A percentile compares a stretch with the other conserved stretches of the same genome.
phyloP scores from a whole-genome alignment of 1,140 invertebrate genomes.

The Drosophila sproati region DNA sequence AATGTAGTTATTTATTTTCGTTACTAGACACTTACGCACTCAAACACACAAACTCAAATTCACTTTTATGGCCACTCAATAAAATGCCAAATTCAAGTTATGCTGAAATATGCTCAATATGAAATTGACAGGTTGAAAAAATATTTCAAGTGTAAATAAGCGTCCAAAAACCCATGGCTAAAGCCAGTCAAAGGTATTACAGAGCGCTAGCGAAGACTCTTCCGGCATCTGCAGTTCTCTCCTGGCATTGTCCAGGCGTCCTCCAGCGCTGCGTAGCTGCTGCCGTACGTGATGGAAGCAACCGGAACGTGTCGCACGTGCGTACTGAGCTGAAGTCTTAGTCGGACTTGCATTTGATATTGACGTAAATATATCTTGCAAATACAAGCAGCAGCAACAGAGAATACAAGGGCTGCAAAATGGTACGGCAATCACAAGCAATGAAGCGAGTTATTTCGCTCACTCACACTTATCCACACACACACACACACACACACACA shows the following conservation, averaged over 20 bases:
- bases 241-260: not conserved
- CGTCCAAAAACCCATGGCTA: constrained; percentile 50
- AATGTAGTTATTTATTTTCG: not conserved
- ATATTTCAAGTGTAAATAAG: constrained; percentile 70
- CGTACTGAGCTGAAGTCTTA: constrained; percentile 42
- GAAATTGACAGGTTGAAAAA: constrained; percentile 44
- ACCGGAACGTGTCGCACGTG: constrained; percentile 62
- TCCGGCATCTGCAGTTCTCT: not conserved
- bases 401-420: constrained; percentile 20
- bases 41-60: not conserved
- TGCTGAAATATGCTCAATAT: constrained; percentile 3
- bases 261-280: constrained; percentile 17
- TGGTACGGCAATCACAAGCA: constrained; percentile 66
- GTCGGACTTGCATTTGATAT: constrained; percentile 63
- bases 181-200: constrained; percentile 52
- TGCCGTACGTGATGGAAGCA: constrained; percentile 42
- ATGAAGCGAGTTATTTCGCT: constrained; percentile 60
- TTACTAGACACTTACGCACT: no score
- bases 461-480: constrained; percentile 20
- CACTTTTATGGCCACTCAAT: constrained; percentile 37
- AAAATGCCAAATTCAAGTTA: constrained; percentile 36
- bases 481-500: constrained; percentile 21
- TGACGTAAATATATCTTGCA: constrained; percentile 69
- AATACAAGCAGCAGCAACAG: constrained; percentile 42
- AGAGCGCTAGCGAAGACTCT: constrained; percentile 26